phyloP scores from a whole-genome alignment of 1,140 invertebrate species.

The Heliconius nattereri region DNA sequence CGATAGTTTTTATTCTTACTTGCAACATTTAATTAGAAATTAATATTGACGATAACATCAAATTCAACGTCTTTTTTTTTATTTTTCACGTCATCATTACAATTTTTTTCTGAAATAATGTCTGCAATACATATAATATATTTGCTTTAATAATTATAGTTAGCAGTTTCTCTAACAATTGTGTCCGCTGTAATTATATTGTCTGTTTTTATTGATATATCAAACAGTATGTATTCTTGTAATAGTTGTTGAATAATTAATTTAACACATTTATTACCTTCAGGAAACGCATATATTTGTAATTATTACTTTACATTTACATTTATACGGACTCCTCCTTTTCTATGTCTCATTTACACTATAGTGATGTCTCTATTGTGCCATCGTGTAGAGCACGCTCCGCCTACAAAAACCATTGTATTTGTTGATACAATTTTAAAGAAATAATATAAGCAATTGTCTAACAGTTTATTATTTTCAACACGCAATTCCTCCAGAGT shows the following conservation, averaged over 20 bases:
- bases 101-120: neutral
- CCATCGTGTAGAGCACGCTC: neutral
- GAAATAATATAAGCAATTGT: neutral
- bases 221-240: neutral
- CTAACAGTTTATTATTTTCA: no score
- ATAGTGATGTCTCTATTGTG: constrained; percentile 17
- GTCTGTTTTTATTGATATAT: neutral
- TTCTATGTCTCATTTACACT: constrained; percentile 14
- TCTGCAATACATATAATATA: neutral
- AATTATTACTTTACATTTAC: neutral
- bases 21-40: neutral
- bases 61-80: neutral
- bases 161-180: neutral
- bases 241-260: neutral
- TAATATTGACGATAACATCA: neutral
- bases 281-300: neutral
- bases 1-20: neutral
- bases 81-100: neutral
- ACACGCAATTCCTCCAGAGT: no score
- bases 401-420: constrained; percentile 14
- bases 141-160: neutral
- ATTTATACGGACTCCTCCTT: constrained; percentile 12
- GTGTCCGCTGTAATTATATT: neutral
- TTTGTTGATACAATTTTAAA: constrained; percentile 22
- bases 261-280: neutral